These are phyloP conservation scores for Takifugu rubripes DNA, from an alignment of 2,797 vertebrate genomes.

Conservation along the genomic window DNA sequence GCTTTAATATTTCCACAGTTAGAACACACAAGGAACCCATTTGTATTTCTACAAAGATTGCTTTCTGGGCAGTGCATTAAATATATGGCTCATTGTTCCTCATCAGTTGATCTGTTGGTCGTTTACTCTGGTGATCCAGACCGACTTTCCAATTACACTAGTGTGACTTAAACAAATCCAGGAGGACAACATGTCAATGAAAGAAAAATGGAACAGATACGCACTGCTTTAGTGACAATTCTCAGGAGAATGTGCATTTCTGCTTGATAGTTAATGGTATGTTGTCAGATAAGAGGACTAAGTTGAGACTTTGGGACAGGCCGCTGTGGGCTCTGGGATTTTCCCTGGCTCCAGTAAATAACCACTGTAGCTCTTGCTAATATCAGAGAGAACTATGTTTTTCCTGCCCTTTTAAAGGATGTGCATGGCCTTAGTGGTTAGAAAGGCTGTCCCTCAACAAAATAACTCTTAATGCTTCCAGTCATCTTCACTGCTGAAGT, in stretches of 20 bases:
- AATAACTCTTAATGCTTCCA: constrained; percentile 25
- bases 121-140: too few species aligned
- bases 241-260: background rate
- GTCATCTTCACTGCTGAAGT: constrained; percentile 9
- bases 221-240: too few species aligned
- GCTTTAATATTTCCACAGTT: too few species aligned
- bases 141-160: too few species aligned
- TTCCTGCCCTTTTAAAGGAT: constrained; percentile 23
- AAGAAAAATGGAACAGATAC: background rate
- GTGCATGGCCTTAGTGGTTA: constrained; percentile 31
- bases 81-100: too few species aligned
- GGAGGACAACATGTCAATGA: background rate
- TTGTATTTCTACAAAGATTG: too few species aligned
- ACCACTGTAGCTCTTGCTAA: constrained; percentile 33
- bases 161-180: background rate
- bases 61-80: too few species aligned
- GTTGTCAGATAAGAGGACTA: constrained; percentile 31
- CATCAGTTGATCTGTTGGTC: too few species aligned
- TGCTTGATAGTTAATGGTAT: constrained; percentile 22
- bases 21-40: too few species aligned
- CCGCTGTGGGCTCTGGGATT: constrained; percentile 31
- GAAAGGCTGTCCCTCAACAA: constrained; percentile 18
- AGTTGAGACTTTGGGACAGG: constrained; percentile 35
- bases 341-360: constrained; percentile 54
- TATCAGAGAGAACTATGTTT: constrained; percentile 36